Evolutionary conservation across 2,888 invertebrate genomes (phyloP).

Genomic region (Lasioglossum figueresi): DNA sequence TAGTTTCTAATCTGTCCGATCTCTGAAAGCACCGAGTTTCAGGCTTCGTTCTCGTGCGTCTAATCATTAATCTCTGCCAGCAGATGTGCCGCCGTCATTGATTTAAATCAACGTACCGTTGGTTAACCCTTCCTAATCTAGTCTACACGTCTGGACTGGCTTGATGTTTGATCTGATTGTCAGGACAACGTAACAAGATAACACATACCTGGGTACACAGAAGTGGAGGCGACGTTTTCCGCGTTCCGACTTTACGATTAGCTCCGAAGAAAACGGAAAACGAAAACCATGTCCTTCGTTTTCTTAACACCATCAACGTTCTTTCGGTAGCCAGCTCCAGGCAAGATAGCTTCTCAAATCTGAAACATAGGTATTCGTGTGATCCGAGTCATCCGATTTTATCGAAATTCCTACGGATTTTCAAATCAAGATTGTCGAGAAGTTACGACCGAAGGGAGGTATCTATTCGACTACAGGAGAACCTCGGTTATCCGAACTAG

Average conservation of each 20-base stretch:
- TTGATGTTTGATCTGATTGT: constrained; percentile 70
- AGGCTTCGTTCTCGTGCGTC: constrained; percentile 71
- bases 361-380: neutral
- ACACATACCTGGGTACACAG: constrained; percentile 61
- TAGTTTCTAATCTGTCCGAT: constrained; percentile 79
- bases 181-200: constrained; percentile 66
- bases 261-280: constrained; percentile 41
- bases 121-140: constrained; percentile 76
- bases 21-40: constrained; percentile 73
- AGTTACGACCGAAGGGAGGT: neutral
- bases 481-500: too few species aligned
- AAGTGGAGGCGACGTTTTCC: constrained; percentile 61
- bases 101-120: constrained; percentile 78
- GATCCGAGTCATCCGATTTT: neutral
- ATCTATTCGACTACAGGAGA: too few species aligned
- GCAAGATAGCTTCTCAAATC: too few species aligned
- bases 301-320: constrained; percentile 13
- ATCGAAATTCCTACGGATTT: neutral
- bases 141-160: constrained; percentile 66
- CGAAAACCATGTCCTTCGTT: constrained; percentile 27
- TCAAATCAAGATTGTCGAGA: neutral
- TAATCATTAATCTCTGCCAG: constrained; percentile 80
- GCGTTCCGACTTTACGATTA: constrained; percentile 51
- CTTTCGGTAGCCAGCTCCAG: neutral
- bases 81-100: constrained; percentile 80